Evolutionary conservation across 2,113 vertebrate species (phyloP).

Genomic region (Marmota flaviventris): DNA sequence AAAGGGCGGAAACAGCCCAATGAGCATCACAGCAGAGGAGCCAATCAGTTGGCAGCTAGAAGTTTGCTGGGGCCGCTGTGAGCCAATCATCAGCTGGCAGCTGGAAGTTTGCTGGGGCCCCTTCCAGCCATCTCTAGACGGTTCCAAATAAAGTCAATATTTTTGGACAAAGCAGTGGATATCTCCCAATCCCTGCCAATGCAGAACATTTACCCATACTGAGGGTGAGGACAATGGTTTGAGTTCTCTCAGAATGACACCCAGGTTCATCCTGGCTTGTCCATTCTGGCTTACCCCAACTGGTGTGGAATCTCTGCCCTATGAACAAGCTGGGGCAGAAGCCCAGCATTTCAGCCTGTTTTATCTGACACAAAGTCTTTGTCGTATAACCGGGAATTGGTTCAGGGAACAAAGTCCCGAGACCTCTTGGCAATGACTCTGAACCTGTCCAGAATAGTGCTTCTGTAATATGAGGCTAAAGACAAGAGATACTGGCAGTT

Average conservation of each 20-base stretch:
- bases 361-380: not conserved
- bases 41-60: too few relatives aligned
- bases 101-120: too few relatives aligned
- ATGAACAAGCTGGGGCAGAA: not conserved
- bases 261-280: not conserved
- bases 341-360: not conserved
- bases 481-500: not conserved
- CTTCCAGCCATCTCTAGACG: not conserved
- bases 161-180: not conserved
- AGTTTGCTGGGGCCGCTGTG: too few relatives aligned
- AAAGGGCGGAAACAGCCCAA: too few relatives aligned
- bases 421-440: not conserved
- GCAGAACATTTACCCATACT: not conserved
- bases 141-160: not conserved
- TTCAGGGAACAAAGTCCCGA: not conserved
- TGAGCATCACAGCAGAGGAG: too few relatives aligned
- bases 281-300: not conserved
- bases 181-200: not conserved
- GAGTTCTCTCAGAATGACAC: not conserved
- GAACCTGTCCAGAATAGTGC: not conserved
- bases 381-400: not conserved
- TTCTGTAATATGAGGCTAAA: not conserved
- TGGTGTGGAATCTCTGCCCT: not conserved
- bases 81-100: too few relatives aligned
- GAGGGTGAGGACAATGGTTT: not conserved